Percentiles rank a stretch among this genome's conserved stretches.
phyloP scores from a whole-genome alignment of 2,888 invertebrate genomes.

The Acrocera orbiculus region DNA sequence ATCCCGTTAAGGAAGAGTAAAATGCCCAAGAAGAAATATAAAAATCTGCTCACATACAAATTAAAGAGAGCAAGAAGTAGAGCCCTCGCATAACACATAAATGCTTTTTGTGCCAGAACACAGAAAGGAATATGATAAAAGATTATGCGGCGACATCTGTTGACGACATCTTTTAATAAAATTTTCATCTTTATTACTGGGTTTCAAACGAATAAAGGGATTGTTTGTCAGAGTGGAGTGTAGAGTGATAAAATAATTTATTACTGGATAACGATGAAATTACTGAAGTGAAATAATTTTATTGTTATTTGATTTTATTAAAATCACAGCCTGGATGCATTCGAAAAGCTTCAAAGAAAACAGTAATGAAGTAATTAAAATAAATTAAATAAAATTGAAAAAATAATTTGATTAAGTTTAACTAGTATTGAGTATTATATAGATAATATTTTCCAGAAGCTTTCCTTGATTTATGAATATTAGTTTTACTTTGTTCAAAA shows the following conservation, averaged over 20 bases:
- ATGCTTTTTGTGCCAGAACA: conserved; percentile 23
- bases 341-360: too few relatives aligned
- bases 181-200: conserved; percentile 34
- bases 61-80: neutral
- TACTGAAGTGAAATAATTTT: conserved; percentile 11
- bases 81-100: conserved; percentile 8
- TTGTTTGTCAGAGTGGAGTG: neutral
- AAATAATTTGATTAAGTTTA: too few relatives aligned
- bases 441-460: too few relatives aligned
- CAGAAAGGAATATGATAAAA: conserved; percentile 34
- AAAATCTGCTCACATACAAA: too few relatives aligned
- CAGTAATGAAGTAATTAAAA: too few relatives aligned
- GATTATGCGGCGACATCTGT: conserved; percentile 33
- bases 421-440: too few relatives aligned
- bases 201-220: conserved; percentile 15
- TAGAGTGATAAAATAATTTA: conserved; percentile 14
- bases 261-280: conserved; percentile 9
- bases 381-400: too few relatives aligned
- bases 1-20: too few relatives aligned
- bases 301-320: conserved; percentile 13
- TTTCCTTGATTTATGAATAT: too few relatives aligned
- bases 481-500: too few relatives aligned
- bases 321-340: too few relatives aligned
- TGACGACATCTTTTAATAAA: conserved; percentile 35
- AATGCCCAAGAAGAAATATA: too few relatives aligned